These are phyloP conservation scores for Leguminivora glycinivorella DNA, from an alignment of 1,140 invertebrate species.

Conservation along the genomic window DNA sequence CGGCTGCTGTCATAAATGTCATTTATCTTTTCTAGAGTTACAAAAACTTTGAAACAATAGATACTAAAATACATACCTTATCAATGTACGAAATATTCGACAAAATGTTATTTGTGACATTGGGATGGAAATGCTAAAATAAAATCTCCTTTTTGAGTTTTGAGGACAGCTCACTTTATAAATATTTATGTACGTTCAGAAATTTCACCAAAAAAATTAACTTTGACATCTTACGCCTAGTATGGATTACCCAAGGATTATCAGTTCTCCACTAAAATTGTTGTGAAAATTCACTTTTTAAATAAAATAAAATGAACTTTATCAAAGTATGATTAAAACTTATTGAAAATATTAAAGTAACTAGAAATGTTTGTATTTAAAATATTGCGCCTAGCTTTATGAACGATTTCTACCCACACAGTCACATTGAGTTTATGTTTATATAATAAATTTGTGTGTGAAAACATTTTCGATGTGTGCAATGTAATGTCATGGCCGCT, in stretches of 20 bases:
- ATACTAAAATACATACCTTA: background rate
- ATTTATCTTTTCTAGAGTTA: background rate
- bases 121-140: too few species aligned
- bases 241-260: background rate
- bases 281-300: too few species aligned
- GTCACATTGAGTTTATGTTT: constrained; percentile 14
- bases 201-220: too few species aligned
- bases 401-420: constrained; percentile 8
- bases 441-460: constrained; percentile 23
- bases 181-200: too few species aligned
- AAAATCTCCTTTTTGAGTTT: too few species aligned
- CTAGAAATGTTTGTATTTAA: background rate
- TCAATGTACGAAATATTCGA: too few species aligned
- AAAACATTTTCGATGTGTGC: constrained; percentile 12
- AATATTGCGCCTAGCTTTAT: too few species aligned
- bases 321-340: background rate
- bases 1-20: background rate
- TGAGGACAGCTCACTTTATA: too few species aligned
- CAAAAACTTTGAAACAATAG: background rate
- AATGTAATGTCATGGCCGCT: constrained; percentile 14
- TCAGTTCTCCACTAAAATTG: background rate
- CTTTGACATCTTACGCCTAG: too few species aligned
- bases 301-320: background rate
- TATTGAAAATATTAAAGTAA: background rate
- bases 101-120: too few species aligned